These are phyloP conservation scores for Periphyllus acericola DNA, from an alignment of 2,888 invertebrate species.

Conservation along the genomic window DNA sequence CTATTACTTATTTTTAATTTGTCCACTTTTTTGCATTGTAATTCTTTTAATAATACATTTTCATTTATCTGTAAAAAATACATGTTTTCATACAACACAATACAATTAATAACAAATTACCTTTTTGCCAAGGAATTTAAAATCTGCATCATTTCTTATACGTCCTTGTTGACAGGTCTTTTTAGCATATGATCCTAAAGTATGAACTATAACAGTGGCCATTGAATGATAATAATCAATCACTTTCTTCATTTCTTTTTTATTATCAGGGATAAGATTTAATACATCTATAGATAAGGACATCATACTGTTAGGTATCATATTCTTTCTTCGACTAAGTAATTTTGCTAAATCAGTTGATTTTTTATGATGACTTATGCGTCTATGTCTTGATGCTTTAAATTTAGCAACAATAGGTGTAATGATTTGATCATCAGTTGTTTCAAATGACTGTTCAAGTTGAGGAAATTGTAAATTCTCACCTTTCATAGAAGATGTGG, in stretches of 20 bases:
- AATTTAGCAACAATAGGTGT: constrained; percentile 44
- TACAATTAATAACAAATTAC: constrained; percentile 87
- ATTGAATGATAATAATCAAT: constrained; percentile 65
- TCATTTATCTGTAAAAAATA: constrained; percentile 82
- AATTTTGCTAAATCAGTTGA: constrained; percentile 7
- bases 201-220: constrained; percentile 81
- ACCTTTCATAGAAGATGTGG: not conserved
- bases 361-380: not conserved
- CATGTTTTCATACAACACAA: not conserved
- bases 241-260: constrained; percentile 48
- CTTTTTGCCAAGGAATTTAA: constrained; percentile 94
- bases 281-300: constrained; percentile 51
- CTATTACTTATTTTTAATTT: constrained; percentile 89
- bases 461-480: not conserved
- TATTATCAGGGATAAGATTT: constrained; percentile 48
- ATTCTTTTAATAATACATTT: constrained; percentile 93
- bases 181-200: constrained; percentile 88
- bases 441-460: not conserved
- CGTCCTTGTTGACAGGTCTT: constrained; percentile 84
- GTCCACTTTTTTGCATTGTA: constrained; percentile 87
- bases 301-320: constrained; percentile 42
- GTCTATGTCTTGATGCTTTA: constrained; percentile 36
- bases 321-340: constrained; percentile 35
- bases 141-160: constrained; percentile 89
- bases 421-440: constrained; percentile 22